phyloP scores from a whole-genome alignment of 2,113 vertebrate species.

The Procavia capensis region DNA sequence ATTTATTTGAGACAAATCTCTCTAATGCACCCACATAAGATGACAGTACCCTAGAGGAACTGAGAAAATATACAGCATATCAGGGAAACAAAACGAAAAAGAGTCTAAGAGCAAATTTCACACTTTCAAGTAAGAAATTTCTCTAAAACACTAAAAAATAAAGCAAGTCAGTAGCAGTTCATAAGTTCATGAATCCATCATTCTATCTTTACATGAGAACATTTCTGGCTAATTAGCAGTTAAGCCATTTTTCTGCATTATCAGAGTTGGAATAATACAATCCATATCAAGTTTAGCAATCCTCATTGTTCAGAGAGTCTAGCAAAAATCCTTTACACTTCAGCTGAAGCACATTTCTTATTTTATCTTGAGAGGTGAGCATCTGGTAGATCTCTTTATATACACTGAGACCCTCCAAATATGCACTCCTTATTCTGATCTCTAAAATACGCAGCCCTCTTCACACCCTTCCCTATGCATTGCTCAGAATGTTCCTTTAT shows the following conservation, averaged over 20 bases:
- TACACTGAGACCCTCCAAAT: slow-evolving; percentile 70
- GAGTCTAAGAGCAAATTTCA: background rate
- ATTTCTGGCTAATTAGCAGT: slow-evolving; percentile 30
- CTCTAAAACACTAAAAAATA: slow-evolving; percentile 47
- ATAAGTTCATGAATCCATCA: background rate
- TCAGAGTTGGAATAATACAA: slow-evolving; percentile 28
- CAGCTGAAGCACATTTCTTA: slow-evolving; percentile 38
- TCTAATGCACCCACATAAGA: background rate
- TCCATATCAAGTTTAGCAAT: slow-evolving; percentile 49
- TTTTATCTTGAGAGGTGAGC: slow-evolving; percentile 66
- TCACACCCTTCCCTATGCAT: slow-evolving; percentile 73
- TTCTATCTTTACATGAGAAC: background rate
- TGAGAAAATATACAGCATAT: background rate
- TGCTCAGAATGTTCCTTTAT: slow-evolving; percentile 70
- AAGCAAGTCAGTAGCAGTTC: slow-evolving; percentile 34
- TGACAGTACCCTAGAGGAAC: background rate
- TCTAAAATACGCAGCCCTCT: slow-evolving; percentile 77
- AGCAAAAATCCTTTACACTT: slow-evolving; percentile 39
- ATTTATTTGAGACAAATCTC: slow-evolving; percentile 1
- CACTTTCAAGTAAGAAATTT: slow-evolving; percentile 49
- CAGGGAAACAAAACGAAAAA: background rate
- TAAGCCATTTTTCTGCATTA: slow-evolving; percentile 29
- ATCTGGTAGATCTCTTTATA: slow-evolving; percentile 74
- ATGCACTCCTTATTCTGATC: slow-evolving; percentile 57
- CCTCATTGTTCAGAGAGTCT: slow-evolving; percentile 38